Conservation (phyloP, 2,113 vertebrate species). For the Glaucidium brasilianum region DNA sequence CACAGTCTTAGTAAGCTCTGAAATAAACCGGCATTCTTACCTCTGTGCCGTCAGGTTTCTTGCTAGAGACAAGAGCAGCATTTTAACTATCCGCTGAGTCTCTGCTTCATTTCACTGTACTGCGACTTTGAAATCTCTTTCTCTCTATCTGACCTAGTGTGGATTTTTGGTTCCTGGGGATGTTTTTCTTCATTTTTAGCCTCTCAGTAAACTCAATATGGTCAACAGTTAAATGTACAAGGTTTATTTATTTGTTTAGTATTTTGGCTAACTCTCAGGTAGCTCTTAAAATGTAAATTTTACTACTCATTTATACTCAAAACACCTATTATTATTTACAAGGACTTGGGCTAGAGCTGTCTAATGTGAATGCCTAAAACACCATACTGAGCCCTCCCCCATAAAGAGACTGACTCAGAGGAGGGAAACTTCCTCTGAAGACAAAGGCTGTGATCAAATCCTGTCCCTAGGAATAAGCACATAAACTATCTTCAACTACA, state of each 20-base stretch:
- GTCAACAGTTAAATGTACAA: background rate
- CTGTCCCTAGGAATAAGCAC: background rate
- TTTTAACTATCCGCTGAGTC: conserved; percentile 35
- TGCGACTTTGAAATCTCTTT: background rate
- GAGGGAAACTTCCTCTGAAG: background rate
- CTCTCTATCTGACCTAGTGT: background rate
- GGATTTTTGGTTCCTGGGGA: background rate
- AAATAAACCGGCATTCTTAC: conserved; percentile 35
- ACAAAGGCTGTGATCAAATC: background rate
- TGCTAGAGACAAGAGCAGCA: conserved; percentile 26
- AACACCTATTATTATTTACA: conserved; percentile 32
- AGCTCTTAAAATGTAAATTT: conserved; percentile 30
- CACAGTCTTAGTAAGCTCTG: conserved; percentile 14
- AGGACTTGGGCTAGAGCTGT: background rate
- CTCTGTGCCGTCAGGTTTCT: background rate
- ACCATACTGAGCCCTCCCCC: background rate
- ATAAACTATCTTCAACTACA: background rate
- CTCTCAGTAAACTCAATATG: background rate
- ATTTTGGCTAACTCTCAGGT: background rate
- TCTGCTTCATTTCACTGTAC: background rate
- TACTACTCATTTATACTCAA: conserved; percentile 1
- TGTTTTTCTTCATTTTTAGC: background rate
- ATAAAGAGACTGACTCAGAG: background rate
- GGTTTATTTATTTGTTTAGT: background rate
- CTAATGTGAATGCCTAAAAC: background rate